These are phyloP conservation scores for Urophycis tenuis DNA, from an alignment of 2,797 vertebrate species.

Conservation along the genomic window DNA sequence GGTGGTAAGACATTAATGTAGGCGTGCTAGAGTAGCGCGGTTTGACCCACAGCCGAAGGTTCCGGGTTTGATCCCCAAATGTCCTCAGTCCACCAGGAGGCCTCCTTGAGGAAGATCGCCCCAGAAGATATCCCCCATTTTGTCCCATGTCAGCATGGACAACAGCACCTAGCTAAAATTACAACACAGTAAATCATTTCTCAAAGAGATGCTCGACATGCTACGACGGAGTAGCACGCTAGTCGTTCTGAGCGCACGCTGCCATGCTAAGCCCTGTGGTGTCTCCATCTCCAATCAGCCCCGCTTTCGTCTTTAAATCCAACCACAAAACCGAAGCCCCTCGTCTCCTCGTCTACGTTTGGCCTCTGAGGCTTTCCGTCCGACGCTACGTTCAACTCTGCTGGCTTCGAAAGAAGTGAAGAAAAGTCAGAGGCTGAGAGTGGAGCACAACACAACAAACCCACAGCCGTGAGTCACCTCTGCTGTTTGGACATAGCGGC, in stretches of 20 bases:
- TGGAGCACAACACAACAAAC: constrained; percentile 5
- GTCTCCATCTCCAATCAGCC: background rate
- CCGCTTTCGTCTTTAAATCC: background rate
- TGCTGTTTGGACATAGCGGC: constrained; percentile 44
- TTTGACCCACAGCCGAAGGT: too few species aligned
- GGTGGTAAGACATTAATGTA: too few species aligned
- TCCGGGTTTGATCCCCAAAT: too few species aligned
- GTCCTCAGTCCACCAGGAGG: background rate
- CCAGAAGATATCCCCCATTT: too few species aligned
- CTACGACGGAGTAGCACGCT: background rate
- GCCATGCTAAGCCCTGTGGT: background rate
- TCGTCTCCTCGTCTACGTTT: constrained; percentile 27
- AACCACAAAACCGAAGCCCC: constrained; percentile 11
- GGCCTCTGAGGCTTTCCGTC: constrained; percentile 26
- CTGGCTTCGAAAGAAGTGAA: background rate
- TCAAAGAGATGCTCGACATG: background rate
- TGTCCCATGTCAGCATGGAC: background rate
- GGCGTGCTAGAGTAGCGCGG: too few species aligned
- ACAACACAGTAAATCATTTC: background rate
- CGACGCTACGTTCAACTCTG: constrained; percentile 39
- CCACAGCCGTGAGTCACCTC: constrained; percentile 37
- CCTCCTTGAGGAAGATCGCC: background rate
- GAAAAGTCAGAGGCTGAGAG: constrained; percentile 28
- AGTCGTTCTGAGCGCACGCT: background rate
- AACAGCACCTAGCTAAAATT: background rate